Conservation (phyloP, 2,888 invertebrate genomes). For the Atethmia centrago region DNA sequence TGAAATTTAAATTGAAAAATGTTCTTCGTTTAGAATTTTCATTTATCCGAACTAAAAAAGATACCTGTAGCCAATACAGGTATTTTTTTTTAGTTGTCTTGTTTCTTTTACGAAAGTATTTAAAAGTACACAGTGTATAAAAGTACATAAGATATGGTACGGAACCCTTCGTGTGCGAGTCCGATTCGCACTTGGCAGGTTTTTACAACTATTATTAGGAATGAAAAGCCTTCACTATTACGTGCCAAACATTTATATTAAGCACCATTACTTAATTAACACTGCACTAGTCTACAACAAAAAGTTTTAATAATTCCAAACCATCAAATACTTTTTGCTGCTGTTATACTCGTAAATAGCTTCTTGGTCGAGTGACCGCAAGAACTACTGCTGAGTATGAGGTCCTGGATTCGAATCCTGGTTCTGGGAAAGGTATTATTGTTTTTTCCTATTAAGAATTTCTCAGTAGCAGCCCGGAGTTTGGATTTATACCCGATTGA, state of each 20-base stretch:
- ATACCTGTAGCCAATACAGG: too few relatives aligned
- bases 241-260: neutral
- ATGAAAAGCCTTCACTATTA: neutral
- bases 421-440: neutral
- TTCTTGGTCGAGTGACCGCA: neutral
- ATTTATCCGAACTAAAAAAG: too few relatives aligned
- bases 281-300: neutral
- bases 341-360: neutral
- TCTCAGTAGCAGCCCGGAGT: neutral
- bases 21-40: too few relatives aligned
- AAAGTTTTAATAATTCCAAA: neutral
- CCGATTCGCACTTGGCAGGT: too few relatives aligned
- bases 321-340: neutral
- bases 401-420: neutral
- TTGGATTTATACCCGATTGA: neutral
- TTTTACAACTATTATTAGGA: neutral
- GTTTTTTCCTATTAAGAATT: neutral
- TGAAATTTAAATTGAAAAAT: too few relatives aligned
- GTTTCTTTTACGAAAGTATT: too few relatives aligned
- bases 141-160: too few relatives aligned
- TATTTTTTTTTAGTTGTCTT: too few relatives aligned
- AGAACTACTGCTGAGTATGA: neutral
- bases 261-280: neutral
- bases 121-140: too few relatives aligned
- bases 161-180: too few relatives aligned